A percentile compares a stretch with the other conserved stretches of the same genome.
Conservation (phyloP, 37 sponge, comb jelly and placozoan species). For the Spongia lamella region DNA sequence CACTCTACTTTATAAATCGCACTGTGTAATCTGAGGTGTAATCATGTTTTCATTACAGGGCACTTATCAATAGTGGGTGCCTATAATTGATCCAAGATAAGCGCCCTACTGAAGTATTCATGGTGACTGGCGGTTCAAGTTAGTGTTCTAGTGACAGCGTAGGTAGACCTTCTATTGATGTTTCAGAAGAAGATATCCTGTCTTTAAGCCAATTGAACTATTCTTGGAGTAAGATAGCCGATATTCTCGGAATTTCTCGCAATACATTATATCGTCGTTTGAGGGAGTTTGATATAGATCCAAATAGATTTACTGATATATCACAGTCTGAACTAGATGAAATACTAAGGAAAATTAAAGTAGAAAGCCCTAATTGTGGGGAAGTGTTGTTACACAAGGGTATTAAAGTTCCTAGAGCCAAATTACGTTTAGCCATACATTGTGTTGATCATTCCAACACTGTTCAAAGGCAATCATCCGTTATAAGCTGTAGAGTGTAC, state of each 20-base stretch:
- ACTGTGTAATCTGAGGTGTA: too few species aligned
- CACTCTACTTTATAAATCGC: too few species aligned
- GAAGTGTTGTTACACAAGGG: conserved; percentile 20
- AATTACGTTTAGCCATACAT: conserved; percentile 39
- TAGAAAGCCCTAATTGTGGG: conserved; percentile 27
- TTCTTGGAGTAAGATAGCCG: conserved; percentile 10
- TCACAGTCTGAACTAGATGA: conserved; percentile 1
- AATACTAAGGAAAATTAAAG: conserved; percentile 4
- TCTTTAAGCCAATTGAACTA: conserved; percentile 1
- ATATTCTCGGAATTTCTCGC: conserved; percentile 16
- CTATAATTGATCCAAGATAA: too few species aligned
- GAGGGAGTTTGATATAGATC: background rate
- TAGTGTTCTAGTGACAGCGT: too few species aligned
- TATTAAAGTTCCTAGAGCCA: conserved; percentile 15
- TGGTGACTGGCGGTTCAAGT: too few species aligned
- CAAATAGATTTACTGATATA: conserved; percentile 13
- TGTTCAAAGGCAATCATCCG: background rate
- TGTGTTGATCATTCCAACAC: conserved; percentile 39
- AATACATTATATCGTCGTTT: conserved; percentile 22
- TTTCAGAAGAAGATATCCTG: background rate
- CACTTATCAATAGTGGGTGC: too few species aligned
- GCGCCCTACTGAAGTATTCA: too few species aligned
- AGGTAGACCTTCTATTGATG: too few species aligned
- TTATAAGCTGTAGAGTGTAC: conserved; percentile 24
- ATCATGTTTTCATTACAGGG: too few species aligned